Evolutionary conservation across 2,797 vertebrate genomes (phyloP).

Genomic region (Argya squamiceps): DNA sequence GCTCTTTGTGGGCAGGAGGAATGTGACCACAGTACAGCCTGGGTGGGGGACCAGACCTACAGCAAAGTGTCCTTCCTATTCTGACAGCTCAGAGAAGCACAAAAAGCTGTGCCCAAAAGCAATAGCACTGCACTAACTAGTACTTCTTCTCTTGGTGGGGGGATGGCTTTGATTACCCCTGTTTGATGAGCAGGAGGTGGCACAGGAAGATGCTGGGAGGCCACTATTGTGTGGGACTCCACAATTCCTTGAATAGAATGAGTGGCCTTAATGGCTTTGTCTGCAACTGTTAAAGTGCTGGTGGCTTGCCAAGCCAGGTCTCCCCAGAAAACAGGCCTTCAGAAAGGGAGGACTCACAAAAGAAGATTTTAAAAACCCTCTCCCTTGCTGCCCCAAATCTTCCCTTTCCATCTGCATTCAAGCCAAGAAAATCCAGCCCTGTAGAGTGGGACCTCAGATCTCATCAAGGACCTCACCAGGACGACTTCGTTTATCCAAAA

Average conservation of each 20-base stretch:
- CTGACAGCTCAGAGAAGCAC: background rate
- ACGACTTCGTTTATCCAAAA: background rate
- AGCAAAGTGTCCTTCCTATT: background rate
- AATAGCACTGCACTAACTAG: background rate
- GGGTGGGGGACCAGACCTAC: slow-evolving; percentile 18
- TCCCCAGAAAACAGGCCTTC: background rate
- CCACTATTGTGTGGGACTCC: background rate
- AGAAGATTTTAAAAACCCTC: background rate
- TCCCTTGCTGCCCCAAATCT: background rate
- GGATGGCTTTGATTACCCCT: background rate
- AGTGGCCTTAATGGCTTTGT: background rate
- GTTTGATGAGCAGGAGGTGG: background rate
- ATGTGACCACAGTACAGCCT: background rate
- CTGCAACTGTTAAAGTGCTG: background rate
- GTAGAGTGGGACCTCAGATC: background rate
- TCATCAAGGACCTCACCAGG: background rate
- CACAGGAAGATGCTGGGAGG: slow-evolving; percentile 34
- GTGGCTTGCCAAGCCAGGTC: slow-evolving; percentile 33
- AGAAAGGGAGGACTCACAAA: background rate
- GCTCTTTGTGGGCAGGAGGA: background rate
- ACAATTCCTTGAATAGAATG: background rate
- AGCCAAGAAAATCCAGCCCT: background rate
- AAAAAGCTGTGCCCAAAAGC: background rate
- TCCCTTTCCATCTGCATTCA: background rate
- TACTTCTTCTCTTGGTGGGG: background rate